Evolutionary conservation across 2,888 invertebrate species (phyloP).

Genomic region (Lobophora halterata): DNA sequence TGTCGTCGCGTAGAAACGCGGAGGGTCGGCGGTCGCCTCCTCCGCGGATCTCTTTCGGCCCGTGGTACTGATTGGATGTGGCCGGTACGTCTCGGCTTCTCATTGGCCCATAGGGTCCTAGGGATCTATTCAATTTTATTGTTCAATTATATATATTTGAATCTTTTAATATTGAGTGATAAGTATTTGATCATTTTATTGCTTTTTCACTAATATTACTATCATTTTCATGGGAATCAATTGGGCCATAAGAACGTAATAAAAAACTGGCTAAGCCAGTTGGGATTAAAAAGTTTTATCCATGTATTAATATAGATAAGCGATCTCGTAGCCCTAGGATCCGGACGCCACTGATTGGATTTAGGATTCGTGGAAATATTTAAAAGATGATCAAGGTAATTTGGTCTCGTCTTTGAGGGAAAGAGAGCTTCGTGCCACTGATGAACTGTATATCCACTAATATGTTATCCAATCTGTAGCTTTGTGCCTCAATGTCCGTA

Average conservation of each 20-base stretch:
- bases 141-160: too few relatives aligned
- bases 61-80: slow-evolving; percentile 64
- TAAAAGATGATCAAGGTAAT: background rate
- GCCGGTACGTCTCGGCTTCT: slow-evolving; percentile 36
- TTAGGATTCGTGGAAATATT: background rate
- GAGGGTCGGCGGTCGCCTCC: slow-evolving; percentile 63
- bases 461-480: background rate
- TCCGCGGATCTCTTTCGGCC: slow-evolving; percentile 77
- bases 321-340: slow-evolving; percentile 7
- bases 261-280: too few relatives aligned
- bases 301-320: background rate
- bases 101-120: slow-evolving; percentile 2
- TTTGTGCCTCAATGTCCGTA: background rate
- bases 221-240: too few relatives aligned
- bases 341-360: slow-evolving; percentile 1
- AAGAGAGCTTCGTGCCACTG: too few relatives aligned
- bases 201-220: too few relatives aligned
- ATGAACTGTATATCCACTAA: too few relatives aligned
- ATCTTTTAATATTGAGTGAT: too few relatives aligned
- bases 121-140: too few relatives aligned
- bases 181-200: too few relatives aligned
- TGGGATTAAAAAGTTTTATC: too few relatives aligned
- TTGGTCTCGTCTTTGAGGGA: background rate
- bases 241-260: too few relatives aligned
- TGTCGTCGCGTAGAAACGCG: slow-evolving; percentile 53